Conservation (phyloP, 2,888 invertebrate species). For the Monochamus alternatus region DNA sequence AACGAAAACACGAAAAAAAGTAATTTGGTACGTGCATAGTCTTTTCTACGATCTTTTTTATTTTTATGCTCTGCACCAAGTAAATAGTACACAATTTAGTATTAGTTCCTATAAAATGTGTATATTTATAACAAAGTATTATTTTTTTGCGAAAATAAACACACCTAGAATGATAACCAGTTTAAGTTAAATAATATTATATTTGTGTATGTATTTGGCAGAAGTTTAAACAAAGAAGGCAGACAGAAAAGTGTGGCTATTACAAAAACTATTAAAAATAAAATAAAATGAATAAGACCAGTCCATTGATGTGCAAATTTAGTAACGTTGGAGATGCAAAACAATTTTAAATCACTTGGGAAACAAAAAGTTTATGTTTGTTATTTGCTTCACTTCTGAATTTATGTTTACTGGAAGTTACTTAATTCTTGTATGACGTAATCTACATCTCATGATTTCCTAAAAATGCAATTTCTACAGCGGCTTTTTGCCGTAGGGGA, state of each 20-base stretch:
- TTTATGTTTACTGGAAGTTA: not conserved
- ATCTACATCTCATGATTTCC: too few relatives aligned
- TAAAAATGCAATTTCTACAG: too few relatives aligned
- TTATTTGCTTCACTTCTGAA: not conserved
- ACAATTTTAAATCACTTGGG: too few relatives aligned
- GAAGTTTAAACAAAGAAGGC: too few relatives aligned
- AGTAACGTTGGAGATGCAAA: too few relatives aligned
- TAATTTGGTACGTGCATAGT: conserved; percentile 21
- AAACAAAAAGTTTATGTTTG: too few relatives aligned
- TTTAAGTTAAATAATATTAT: not conserved
- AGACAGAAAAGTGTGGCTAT: too few relatives aligned
- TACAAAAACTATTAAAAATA: too few relatives aligned
- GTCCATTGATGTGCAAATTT: too few relatives aligned
- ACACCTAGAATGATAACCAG: not conserved
- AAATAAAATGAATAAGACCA: too few relatives aligned
- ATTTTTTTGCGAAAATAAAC: conserved; percentile 21
- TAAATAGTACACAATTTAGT: not conserved
- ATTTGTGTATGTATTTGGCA: too few relatives aligned
- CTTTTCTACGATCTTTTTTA: conserved; percentile 9
- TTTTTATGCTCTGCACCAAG: conserved; percentile 4
- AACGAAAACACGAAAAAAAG: conserved; percentile 2
- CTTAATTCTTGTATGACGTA: not conserved
- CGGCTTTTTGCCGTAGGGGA: too few relatives aligned
- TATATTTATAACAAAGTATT: conserved; percentile 1
- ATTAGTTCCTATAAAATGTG: conserved; percentile 1